These are phyloP conservation scores for Scolopax mira DNA, from an alignment of 2,113 vertebrate species.

Conservation along the genomic window DNA sequence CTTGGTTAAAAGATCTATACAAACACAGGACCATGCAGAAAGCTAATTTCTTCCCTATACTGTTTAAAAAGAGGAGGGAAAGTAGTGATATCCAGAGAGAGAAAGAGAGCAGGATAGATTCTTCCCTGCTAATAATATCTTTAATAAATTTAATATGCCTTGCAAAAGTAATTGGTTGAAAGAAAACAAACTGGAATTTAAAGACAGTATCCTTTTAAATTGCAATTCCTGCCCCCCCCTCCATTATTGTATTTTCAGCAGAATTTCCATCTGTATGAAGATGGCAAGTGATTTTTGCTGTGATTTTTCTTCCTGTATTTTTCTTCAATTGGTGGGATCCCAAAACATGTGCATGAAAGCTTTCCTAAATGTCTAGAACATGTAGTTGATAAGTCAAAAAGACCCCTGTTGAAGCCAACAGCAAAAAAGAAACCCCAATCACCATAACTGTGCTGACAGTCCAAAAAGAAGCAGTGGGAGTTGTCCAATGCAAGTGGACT, in stretches of 20 bases:
- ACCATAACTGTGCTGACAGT: neutral
- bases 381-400: neutral
- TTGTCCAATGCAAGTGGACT: neutral
- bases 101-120: neutral
- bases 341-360: neutral
- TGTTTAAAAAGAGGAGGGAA: neutral
- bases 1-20: neutral
- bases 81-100: neutral
- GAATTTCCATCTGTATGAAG: neutral
- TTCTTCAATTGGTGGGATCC: neutral
- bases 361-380: neutral
- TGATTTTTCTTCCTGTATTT: neutral
- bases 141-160: neutral
- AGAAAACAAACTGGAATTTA: neutral
- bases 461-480: neutral
- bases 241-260: neutral
- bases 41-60: neutral
- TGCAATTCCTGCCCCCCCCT: neutral
- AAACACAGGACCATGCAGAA: neutral
- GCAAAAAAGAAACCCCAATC: neutral
- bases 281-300: neutral
- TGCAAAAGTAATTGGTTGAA: neutral
- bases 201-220: neutral
- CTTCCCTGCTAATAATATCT: neutral
- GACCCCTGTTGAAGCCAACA: neutral